Conservation (phyloP, 2,888 invertebrate genomes). For the Dolomedes plantarius region DNA sequence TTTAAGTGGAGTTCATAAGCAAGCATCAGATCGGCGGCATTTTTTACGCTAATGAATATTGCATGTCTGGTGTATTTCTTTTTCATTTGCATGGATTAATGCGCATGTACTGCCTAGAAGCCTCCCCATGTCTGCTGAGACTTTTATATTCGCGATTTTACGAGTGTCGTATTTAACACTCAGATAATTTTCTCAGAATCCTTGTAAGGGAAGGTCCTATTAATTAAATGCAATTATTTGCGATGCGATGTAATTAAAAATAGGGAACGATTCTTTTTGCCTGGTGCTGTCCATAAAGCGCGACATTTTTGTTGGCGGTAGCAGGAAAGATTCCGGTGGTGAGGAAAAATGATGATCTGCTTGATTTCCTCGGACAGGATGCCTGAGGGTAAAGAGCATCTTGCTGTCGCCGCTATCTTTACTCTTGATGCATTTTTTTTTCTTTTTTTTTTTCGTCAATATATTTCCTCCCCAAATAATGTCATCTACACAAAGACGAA, state of each 20-base stretch:
- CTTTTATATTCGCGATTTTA: too few species aligned
- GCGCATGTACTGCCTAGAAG: too few species aligned
- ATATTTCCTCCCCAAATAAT: constrained; percentile 71
- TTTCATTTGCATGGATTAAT: too few species aligned
- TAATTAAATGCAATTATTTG: constrained; percentile 6
- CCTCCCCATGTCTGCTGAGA: too few species aligned
- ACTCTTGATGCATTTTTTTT: constrained; percentile 66
- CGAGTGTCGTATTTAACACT: too few species aligned
- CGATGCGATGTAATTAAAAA: background rate
- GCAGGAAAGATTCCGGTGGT: constrained; percentile 55
- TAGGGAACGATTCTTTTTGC: background rate
- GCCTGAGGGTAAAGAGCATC: constrained; percentile 68
- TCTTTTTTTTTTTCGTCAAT: constrained; percentile 62
- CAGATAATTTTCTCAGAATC: too few species aligned
- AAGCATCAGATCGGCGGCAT: too few species aligned
- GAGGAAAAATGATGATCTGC: constrained; percentile 70
- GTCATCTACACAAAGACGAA: constrained; percentile 72
- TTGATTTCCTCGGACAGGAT: constrained; percentile 69
- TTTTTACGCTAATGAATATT: too few species aligned
- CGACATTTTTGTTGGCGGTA: constrained; percentile 56
- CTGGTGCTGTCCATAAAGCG: constrained; percentile 35
- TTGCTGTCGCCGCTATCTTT: constrained; percentile 69
- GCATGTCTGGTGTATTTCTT: too few species aligned
- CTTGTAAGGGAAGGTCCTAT: background rate
- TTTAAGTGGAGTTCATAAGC: too few species aligned